Percentiles rank a stretch among this genome's conserved stretches.
Conservation (phyloP, 2,888 invertebrate genomes). For the Lumbricus terrestris region DNA sequence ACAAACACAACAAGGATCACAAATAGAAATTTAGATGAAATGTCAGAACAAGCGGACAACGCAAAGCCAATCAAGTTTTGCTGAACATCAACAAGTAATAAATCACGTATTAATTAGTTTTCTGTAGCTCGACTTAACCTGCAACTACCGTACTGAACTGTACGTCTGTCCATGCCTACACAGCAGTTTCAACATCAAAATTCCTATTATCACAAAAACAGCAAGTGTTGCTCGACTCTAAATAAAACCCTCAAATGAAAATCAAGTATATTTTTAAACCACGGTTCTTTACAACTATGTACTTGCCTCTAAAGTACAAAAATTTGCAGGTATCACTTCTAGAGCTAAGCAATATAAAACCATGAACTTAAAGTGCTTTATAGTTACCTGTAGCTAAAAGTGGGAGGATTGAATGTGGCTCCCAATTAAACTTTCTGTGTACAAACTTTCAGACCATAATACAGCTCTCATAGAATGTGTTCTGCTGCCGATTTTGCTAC, state of each 20-base stretch:
- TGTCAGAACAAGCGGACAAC: not conserved
- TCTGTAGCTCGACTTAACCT: not conserved
- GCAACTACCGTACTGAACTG: not conserved
- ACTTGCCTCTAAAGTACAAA: not conserved
- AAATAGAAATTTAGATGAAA: not conserved
- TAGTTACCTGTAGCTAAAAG: not conserved
- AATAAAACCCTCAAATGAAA: too few relatives aligned
- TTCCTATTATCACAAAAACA: not conserved
- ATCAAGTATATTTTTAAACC: too few relatives aligned
- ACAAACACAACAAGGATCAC: not conserved
- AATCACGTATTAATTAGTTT: not conserved
- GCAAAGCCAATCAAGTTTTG: not conserved
- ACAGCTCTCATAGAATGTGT: not conserved
- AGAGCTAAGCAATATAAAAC: not conserved
- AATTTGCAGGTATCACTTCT: not conserved
- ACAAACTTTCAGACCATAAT: not conserved
- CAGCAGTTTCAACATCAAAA: not conserved
- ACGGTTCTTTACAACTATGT: too few relatives aligned
- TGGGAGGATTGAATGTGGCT: not conserved
- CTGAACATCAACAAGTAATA: not conserved
- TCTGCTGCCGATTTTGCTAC: too few relatives aligned
- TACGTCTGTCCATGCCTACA: not conserved
- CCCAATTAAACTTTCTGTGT: not conserved
- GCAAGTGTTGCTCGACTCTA: too few relatives aligned
- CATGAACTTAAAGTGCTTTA: not conserved